Evolutionary conservation across 2,797 vertebrate genomes (phyloP), one percentile per base, ranked within the genome.

Genomic region (Poeciliopsis gracilis): DNA sequence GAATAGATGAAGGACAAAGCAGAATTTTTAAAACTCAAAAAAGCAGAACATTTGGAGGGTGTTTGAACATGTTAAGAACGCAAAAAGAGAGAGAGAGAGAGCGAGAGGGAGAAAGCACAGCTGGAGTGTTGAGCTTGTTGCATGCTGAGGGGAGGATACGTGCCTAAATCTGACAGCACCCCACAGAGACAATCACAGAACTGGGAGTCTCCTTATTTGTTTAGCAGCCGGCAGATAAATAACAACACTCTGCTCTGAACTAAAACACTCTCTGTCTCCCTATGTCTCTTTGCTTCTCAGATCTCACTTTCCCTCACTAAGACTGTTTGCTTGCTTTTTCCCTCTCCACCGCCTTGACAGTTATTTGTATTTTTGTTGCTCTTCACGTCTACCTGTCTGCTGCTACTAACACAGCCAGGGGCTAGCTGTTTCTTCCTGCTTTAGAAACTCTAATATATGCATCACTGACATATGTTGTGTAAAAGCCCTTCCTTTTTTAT

Each of bases 361-460:
- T 91, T 94, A 92, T 94, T 91, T 94, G 91, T 93, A 93, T 93
- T 88, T 93, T 91, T 92, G 89, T 92, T 92, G 87, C 91, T 87
- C 85, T 88, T 86, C 77, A 66, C 81, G 82, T 93, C 87, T 94
- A 92, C 91, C 92, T 93, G 91, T 93, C 92, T 91, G 85, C 89
- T 87, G 90, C 85, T 89, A 75, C 88, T 92, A 90, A 94, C 88
- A 93, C 92, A 94, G 91, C 93, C 90, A 90, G 90, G 85, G 92
- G 91, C 92, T 91, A 92, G 87, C 90, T 79, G 82, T 86, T 90
- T 88, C 82, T 84, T 90, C 78, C 86, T 81, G 84, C 78, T 80
- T 77, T 80, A 81, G 91, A 89, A 85, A 90, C 85, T 84, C 78
- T 85, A 92, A 90, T 91, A 76, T 82, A 84, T 85, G 73, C 79